phyloP scores from a whole-genome alignment of 1,140 invertebrate genomes.

The Alviniconcha marisindica region DNA sequence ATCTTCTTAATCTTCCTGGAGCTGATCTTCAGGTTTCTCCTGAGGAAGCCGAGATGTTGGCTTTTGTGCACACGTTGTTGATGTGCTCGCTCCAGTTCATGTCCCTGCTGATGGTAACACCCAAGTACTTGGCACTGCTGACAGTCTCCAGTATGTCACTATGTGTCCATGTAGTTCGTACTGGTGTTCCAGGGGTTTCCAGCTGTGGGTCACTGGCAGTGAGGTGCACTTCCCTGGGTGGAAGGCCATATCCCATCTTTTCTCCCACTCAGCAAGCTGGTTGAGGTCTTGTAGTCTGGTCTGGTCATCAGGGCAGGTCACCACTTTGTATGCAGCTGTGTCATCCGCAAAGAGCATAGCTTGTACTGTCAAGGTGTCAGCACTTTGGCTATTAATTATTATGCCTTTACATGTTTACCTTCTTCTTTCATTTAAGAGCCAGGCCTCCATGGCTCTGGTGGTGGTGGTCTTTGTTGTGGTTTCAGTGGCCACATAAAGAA shows the following conservation, averaged over 20 bases:
- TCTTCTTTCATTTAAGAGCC: too few species aligned
- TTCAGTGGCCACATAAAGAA: too few species aligned
- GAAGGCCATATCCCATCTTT: constrained; percentile 1
- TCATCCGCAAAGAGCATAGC: too few species aligned
- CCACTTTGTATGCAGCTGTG: too few species aligned
- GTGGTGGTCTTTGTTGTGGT: too few species aligned
- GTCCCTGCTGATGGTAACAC: neutral
- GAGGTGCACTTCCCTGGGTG: constrained; percentile 5
- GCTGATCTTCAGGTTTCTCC: neutral
- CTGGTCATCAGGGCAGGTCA: too few species aligned
- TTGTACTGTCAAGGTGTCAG: too few species aligned
- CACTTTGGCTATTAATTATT: too few species aligned
- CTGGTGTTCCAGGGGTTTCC: neutral
- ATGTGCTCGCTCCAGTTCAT: neutral
- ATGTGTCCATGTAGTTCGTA: constrained; percentile 1
- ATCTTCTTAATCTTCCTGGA: neutral
- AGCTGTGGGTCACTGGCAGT: neutral
- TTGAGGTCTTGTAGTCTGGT: too few species aligned
- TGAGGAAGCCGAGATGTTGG: neutral
- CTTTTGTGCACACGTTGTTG: neutral
- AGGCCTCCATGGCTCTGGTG: too few species aligned
- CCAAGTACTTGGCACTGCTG: neutral
- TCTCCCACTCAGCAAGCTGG: too few species aligned
- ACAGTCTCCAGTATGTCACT: neutral
- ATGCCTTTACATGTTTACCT: too few species aligned